Evolutionary conservation across 2,113 vertebrate species (phyloP), one percentile per base, ranked within the genome.

Genomic region (Prietella phreatophila): DNA sequence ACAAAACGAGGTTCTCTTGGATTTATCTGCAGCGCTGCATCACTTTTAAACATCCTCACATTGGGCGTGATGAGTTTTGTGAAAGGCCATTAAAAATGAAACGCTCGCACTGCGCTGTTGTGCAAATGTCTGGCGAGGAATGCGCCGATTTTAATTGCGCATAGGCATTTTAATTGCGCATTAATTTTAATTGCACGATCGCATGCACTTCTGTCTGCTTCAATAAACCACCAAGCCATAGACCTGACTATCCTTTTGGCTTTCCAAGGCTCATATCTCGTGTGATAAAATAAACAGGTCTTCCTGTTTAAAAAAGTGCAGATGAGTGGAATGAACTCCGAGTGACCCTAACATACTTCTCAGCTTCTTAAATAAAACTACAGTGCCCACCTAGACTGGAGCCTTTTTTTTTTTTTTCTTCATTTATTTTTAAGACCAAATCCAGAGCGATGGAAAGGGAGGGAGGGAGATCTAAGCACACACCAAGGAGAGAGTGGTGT

Each of bases 91-190:
- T 75, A 84, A 84, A 83, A 84, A 84, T 56, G 63, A 73, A 84
- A 84, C 63, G 56, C 30, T 75, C 22, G 33, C 69, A 36, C 25
- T 73, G 84, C 8, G 53, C 53, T 39, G 53, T 53, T 42, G 19
- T 56, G 65, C 65, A 73, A 56, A 85, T 20, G 83, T 73, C 50
- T 73, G 65, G 63, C 50, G 50, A 85, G n/a, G 83, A 84, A 84
- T 50, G 61, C 61, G 15, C n/a, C 7, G 83, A 17, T 60, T 56
- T 39, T 75, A 85, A 85, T 85, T 75, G 82, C 8, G 11, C 53
- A 39, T 6, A 58, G 67, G 50, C 67, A 85, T 75, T 73, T 56
- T 85, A 75, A 85, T 58, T 42, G 33, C 19, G 8, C 67, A 73
- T 71, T 73, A 73, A 85, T 85, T 85, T 83, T 83, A 67, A 83